Base-by-base conservation (phyloP, 2,113 vertebrate species). In the Accipiter virgatus region DNA sequence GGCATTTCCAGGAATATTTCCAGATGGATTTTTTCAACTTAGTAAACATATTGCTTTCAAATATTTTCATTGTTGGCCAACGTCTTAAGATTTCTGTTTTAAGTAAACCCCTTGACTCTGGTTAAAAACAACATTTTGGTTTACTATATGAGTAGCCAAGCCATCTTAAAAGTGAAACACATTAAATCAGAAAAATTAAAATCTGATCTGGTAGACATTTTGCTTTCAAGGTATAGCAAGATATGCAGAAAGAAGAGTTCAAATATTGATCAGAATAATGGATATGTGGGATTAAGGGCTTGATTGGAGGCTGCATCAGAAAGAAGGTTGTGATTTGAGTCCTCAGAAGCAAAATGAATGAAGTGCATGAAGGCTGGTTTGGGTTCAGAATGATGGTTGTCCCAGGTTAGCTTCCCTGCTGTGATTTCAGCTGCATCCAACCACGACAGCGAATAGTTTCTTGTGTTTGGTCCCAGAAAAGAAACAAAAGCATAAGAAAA, bases 1-100 rank as follows among this genome's bases (percentile, higher is more conserved):
- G 71, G 62, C 65, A 86, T 91, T 91, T 95, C 78, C 71, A 91
- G 66, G 48, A 95, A 71, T 87, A 82, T 80, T 93, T 95, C 85
- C 1, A 85, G 75, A 82, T 56, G 7, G 8, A 31, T 88, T 80
- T 67, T 94, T 89, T 85, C 45, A 86, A 58, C 47, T 89, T 42
- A 23, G 34, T 56, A 92, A 86, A 79, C 11, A n/a, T 79, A 32
- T 27, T 52, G 18, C 19, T 92, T 86, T 56, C 19, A 75, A 59
- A 11, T 86, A 52, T 88, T 92, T 88, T 93, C 4, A 55, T 62
- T 87, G 78, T 47, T 8, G 3, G 40, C 26, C 86, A 58, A 34
- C 2, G 1, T 75, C 48, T 87, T 40, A 93, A 86, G 48, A 55
- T 62, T 56, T 67, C 29, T 95, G 10, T 74, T 81, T 95, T 29